Evolutionary conservation across 2,797 vertebrate genomes (phyloP).

Genomic region (Eospalax fontanierii): DNA sequence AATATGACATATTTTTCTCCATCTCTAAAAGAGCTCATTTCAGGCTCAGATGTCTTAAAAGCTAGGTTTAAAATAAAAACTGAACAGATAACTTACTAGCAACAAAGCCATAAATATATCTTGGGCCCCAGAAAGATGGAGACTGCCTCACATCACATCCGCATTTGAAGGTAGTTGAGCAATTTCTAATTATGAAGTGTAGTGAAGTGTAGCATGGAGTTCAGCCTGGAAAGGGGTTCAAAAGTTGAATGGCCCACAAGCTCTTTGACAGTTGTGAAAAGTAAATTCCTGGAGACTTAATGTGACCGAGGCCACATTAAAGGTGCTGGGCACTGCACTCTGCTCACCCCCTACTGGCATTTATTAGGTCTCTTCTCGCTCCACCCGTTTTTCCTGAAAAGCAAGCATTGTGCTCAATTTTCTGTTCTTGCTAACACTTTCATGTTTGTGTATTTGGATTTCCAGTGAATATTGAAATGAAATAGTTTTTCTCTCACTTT

Average conservation of each 20-base stretch:
- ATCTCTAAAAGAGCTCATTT: not conserved
- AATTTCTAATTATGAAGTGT: constrained; percentile 26
- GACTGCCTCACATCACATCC: not conserved
- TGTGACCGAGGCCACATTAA: not conserved
- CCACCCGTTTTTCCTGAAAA: not conserved
- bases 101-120: not conserved
- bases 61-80: not conserved
- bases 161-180: not conserved
- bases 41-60: not conserved
- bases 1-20: not conserved
- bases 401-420: not conserved
- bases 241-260: not conserved
- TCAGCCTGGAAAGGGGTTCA: not conserved
- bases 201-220: not conserved
- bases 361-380: not conserved
- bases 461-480: constrained; percentile 11
- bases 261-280: constrained; percentile 47
- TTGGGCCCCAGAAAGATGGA: not conserved
- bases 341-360: not conserved
- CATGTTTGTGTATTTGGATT: not conserved
- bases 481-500: not conserved
- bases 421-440: not conserved
- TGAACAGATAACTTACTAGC: not conserved
- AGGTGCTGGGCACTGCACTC: not conserved
- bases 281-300: not conserved